Evolutionary conservation across 2,888 invertebrate species (phyloP).

Genomic region (Pogonocherus hispidulus): DNA sequence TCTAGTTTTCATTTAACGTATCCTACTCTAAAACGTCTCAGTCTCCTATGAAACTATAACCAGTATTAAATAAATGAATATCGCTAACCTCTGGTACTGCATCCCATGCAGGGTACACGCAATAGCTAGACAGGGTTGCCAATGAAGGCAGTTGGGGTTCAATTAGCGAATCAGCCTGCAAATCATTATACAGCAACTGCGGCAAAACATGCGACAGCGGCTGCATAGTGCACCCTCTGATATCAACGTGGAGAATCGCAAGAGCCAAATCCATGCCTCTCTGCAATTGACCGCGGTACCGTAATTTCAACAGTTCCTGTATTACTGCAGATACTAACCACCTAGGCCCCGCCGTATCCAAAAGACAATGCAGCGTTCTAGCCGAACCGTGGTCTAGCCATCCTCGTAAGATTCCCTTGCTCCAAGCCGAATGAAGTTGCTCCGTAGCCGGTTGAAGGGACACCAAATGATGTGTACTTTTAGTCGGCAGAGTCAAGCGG

Average conservation of each 20-base stretch:
- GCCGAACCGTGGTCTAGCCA: conserved; percentile 90
- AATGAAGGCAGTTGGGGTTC: conserved; percentile 85
- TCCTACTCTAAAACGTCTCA: no score
- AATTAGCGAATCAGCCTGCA: conserved; percentile 70
- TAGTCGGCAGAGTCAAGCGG: conserved; percentile 81
- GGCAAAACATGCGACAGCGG: conserved; percentile 83
- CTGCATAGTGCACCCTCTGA: conserved; percentile 87
- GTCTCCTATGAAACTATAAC: no score
- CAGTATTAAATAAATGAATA: conserved; percentile 3
- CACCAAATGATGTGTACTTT: conserved; percentile 75
- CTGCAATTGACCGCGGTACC: conserved; percentile 78
- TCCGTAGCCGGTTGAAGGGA: conserved; percentile 79
- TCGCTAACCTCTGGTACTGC: conserved; percentile 54
- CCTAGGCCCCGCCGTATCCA: conserved; percentile 88
- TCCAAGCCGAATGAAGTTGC: conserved; percentile 74
- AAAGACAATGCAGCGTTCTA: conserved; percentile 83
- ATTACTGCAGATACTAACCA: conserved; percentile 80
- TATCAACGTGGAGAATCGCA: conserved; percentile 91
- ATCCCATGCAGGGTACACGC: conserved; percentile 64
- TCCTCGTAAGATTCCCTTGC: conserved; percentile 70
- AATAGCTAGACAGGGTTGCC: conserved; percentile 74
- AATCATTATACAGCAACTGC: conserved; percentile 68
- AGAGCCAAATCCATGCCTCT: conserved; percentile 88
- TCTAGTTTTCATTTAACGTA: no score
- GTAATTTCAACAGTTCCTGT: conserved; percentile 80